Evolutionary conservation across 2,797 vertebrate species (phyloP), one percentile per base, ranked within the genome.

Genomic region (Catamblyrhynchus diadema): DNA sequence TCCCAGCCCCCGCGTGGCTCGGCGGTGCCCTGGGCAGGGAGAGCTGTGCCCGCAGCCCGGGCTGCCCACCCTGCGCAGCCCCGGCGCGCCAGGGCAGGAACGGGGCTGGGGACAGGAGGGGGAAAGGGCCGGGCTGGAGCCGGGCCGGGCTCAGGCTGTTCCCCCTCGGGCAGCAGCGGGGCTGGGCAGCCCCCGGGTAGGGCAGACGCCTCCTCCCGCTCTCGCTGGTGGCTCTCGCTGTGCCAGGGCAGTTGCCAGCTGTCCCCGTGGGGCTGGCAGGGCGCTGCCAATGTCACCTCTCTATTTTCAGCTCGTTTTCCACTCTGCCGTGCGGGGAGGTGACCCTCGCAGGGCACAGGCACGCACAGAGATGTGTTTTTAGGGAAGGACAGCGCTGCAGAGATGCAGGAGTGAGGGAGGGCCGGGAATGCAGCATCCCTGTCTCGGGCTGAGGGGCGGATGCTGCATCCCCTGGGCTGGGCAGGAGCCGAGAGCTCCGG

Each of bases 291-390:
- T 67, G 92, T 84, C 94, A 81, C 67, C 79, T 80, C 73, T 37
- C 84, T 91, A 41, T 89, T 95, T 85, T 53, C 79, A 25, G 85
- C 87, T 69, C 30, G 25, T n/a, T 95, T 48, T 11, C 47, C 53
- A 0, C 37, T 64, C 50, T 25, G 16, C 90, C 67, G 4, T 30
- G 48, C 44, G 4, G 5, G 71, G 69, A 59, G 69, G 48, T 74
- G 88, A 93, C 85, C 67, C 50, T 1, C 39, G 1, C 69, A 7
- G 10, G 33, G 12, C 8, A 9, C 77, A 18, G 17, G 9, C 39
- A 19, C 3, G 2, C 69, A 51, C 39, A 19, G 6, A 22, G 71
- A 39, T 13, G 54, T 6, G 5, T 3, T 19, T 39, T 16, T 5
- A 12, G 56, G 4, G 22, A 23, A 71, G 74, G 54, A 9, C 30